These are phyloP conservation scores for Galendromus occidentalis DNA, from an alignment of 1,140 invertebrate species.

Conservation along the genomic window DNA sequence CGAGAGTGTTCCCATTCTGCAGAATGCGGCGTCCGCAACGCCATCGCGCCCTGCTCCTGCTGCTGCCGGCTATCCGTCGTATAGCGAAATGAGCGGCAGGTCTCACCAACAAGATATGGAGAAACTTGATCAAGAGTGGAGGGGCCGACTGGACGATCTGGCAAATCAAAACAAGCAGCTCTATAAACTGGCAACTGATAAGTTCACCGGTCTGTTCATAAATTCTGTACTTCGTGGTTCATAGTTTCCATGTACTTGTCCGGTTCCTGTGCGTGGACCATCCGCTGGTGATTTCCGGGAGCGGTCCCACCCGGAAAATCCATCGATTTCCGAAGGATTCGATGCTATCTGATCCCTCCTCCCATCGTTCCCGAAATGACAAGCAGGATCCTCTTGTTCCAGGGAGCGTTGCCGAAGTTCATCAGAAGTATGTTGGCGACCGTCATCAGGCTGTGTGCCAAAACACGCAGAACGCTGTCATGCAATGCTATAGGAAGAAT, in stretches of 20 bases:
- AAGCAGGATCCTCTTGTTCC: background rate
- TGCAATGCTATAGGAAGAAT: conserved; percentile 4
- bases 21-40: too few relatives aligned
- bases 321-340: too few relatives aligned
- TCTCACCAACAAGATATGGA: background rate
- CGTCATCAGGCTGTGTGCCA: background rate
- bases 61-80: background rate
- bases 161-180: background rate
- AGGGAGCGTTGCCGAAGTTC: background rate
- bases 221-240: too few relatives aligned
- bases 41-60: background rate
- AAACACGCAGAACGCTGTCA: conserved; percentile 2
- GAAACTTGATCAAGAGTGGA: conserved; percentile 4
- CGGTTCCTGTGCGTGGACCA: too few relatives aligned
- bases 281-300: too few relatives aligned
- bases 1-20: too few relatives aligned
- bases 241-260: too few relatives aligned
- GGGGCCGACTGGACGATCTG: background rate
- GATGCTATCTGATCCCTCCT: too few relatives aligned
- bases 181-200: background rate
- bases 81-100: conserved; percentile 3
- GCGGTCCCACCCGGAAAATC: too few relatives aligned
- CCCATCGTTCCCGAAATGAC: too few relatives aligned
- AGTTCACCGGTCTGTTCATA: background rate
- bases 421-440: background rate